phyloP scores from a whole-genome alignment of 2,888 invertebrate genomes.

The Erebia aethiops region DNA sequence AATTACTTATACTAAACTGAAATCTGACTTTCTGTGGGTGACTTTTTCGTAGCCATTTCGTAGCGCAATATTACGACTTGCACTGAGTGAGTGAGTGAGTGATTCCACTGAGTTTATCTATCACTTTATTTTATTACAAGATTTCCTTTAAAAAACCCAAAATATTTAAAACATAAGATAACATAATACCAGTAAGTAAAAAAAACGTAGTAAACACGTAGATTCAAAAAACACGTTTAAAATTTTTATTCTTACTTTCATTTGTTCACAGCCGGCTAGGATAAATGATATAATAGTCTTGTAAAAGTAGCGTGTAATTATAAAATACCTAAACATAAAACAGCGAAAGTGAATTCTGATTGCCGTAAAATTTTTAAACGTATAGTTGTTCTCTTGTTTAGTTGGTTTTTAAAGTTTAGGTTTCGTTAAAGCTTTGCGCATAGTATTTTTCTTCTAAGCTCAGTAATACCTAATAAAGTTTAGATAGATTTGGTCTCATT shows the following conservation, averaged over 20 bases:
- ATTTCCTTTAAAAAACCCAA: no score
- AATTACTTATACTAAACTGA: no score
- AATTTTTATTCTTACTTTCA: constrained; percentile 20
- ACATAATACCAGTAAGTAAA: no score
- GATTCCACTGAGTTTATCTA: neutral
- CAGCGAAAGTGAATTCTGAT: constrained; percentile 33
- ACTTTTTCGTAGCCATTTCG: neutral
- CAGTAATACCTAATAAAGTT: no score
- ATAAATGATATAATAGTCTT: constrained; percentile 25
- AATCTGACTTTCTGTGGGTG: neutral
- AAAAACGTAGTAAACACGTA: neutral
- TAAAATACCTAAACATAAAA: constrained; percentile 16
- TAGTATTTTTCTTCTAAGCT: neutral
- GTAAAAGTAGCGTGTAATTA: constrained; percentile 31
- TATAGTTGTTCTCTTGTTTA: constrained; percentile 5
- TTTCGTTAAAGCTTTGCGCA: neutral
- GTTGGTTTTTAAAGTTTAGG: neutral
- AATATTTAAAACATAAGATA: no score
- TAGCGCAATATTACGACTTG: neutral
- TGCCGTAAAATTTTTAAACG: constrained; percentile 36
- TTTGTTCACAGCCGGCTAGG: constrained; percentile 14
- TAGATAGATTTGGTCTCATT: no score
- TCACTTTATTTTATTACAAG: no score
- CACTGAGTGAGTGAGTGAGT: no score
- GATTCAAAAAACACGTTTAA: constrained; percentile 21